Conservation (phyloP, 2,888 invertebrate species). For the Drosophila pseudotalamancana region DNA sequence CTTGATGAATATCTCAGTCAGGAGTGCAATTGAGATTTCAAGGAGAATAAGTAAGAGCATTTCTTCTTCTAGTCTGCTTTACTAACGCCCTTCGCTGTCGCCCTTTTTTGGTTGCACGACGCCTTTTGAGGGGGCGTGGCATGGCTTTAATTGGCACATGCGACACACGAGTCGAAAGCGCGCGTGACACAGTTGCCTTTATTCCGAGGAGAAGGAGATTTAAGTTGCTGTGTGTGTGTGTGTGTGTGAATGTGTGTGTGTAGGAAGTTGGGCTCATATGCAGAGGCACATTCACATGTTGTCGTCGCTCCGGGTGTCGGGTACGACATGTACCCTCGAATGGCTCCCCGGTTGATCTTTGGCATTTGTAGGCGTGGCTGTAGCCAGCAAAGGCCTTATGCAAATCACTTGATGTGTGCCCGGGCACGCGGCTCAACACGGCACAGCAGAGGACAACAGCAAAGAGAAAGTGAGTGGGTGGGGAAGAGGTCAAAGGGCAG, state of each 20-base stretch:
- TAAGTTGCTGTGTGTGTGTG: too few relatives aligned
- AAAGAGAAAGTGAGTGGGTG: too few relatives aligned
- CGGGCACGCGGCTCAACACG: conserved; percentile 41
- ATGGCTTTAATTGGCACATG: conserved; percentile 77
- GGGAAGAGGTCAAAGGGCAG: too few relatives aligned
- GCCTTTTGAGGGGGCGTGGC: conserved; percentile 44
- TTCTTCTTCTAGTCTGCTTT: conserved; percentile 1
- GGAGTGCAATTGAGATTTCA: not conserved
- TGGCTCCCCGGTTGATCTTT: conserved; percentile 77
- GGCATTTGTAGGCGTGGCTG: conserved; percentile 59
- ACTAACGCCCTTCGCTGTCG: not conserved
- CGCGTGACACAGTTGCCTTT: conserved; percentile 72
- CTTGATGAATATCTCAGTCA: not conserved
- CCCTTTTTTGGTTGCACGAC: conserved; percentile 18
- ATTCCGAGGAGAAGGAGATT: not conserved
- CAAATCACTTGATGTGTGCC: conserved; percentile 66
- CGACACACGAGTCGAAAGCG: conserved; percentile 68
- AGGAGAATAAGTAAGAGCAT: conserved; percentile 5
- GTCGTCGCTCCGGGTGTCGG: conserved; percentile 21
- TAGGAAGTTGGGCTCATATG: conserved; percentile 62
- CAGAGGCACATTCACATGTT: conserved; percentile 62
- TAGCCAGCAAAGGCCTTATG: conserved; percentile 60
- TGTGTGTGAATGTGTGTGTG: not conserved
- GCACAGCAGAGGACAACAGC: not conserved
- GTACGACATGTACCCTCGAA: conserved; percentile 34